Percentiles rank a stretch among this genome's conserved stretches.
phyloP scores from a whole-genome alignment of 2,797 vertebrate genomes.

The Mallotus villosus region DNA sequence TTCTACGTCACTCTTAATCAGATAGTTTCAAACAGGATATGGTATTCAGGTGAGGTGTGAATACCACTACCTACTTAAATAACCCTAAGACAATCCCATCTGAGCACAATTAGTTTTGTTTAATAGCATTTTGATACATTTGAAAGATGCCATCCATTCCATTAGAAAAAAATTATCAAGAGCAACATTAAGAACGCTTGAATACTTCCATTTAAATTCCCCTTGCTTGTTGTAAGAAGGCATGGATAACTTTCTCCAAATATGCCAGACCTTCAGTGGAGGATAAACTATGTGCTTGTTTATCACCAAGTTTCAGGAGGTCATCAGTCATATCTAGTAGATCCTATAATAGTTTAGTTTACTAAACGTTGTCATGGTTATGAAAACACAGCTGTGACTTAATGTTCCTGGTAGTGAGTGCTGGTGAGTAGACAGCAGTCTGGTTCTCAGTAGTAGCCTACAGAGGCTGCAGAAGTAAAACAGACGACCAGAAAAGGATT shows the following conservation, averaged over 20 bases:
- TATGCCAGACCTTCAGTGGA: background rate
- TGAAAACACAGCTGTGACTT: background rate
- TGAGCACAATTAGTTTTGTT: constrained; percentile 10
- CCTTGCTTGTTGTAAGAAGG: background rate
- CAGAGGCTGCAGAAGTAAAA: background rate
- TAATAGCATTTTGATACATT: constrained; percentile 31
- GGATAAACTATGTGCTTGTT: background rate
- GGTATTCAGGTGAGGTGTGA: constrained; percentile 7
- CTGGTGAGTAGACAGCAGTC: background rate
- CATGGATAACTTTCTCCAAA: background rate
- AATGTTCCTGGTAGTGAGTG: background rate
- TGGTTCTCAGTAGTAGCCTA: background rate
- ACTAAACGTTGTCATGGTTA: constrained; percentile 3
- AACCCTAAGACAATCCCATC: background rate
- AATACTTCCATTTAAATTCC: background rate
- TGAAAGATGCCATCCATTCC: constrained; percentile 3
- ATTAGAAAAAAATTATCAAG: constrained; percentile 11
- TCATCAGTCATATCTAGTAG: background rate
- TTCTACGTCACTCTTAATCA: constrained; percentile 42
- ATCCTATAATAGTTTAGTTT: background rate
- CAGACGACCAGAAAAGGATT: background rate
- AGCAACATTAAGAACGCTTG: constrained; percentile 3
- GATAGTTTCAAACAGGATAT: constrained; percentile 32
- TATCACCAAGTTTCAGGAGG: background rate
- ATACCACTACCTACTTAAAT: constrained; percentile 18